Evolutionary conservation across 2,113 vertebrate species (phyloP).

Genomic region (Neofelis nebulosa): DNA sequence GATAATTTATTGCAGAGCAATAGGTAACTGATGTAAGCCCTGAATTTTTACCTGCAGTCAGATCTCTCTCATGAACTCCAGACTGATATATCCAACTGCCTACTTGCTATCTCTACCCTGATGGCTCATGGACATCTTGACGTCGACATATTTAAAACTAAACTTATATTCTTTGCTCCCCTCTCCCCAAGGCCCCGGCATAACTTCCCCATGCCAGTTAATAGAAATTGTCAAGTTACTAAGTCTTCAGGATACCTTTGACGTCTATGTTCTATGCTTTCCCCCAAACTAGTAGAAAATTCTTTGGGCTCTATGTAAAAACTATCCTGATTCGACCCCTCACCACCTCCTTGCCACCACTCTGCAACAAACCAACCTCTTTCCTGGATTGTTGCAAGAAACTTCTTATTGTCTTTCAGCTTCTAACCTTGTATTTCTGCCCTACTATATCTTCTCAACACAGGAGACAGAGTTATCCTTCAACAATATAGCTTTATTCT

Average conservation of each 20-base stretch:
- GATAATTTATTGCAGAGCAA: background rate
- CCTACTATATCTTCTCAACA: background rate
- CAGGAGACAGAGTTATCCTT: background rate
- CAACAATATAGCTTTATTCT: background rate
- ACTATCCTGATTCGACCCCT: background rate
- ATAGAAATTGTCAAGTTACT: background rate
- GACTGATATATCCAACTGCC: background rate
- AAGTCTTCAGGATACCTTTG: background rate
- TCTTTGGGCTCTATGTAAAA: background rate
- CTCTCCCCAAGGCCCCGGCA: rapidly evolving
- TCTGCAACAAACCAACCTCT: background rate
- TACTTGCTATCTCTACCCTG: background rate
- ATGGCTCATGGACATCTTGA: background rate
- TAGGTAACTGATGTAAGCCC: background rate
- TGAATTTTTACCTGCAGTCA: background rate
- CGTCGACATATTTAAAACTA: background rate
- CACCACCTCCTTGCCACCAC: background rate
- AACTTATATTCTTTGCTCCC: background rate
- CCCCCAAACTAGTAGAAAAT: background rate
- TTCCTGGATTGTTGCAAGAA: background rate
- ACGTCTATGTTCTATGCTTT: background rate
- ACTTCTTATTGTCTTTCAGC: background rate
- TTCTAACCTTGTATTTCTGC: background rate
- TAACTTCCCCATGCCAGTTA: background rate
- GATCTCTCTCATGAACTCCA: background rate